Conservation (phyloP, 2,888 invertebrate species). For the Eledona agricola region DNA sequence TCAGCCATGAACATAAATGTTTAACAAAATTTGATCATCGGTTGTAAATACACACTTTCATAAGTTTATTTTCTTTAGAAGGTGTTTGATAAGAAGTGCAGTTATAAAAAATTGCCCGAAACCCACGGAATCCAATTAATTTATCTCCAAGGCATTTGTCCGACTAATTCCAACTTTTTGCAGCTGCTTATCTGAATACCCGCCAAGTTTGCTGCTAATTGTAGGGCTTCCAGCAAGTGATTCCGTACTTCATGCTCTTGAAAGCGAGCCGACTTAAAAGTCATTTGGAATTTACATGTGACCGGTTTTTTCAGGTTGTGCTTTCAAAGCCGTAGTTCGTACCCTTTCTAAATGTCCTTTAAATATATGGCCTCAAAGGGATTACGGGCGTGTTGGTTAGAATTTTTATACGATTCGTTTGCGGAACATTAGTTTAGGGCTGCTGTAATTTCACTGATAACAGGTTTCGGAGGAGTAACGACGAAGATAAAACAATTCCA, state of each 20-base stretch:
- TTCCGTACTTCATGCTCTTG: too few relatives aligned
- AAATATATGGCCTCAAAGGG: slow-evolving; percentile 24
- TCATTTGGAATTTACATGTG: slow-evolving; percentile 29
- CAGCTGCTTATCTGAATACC: slow-evolving; percentile 15
- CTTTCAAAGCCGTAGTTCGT: slow-evolving; percentile 16
- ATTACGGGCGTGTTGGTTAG: slow-evolving; percentile 21
- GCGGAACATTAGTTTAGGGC: slow-evolving; percentile 22
- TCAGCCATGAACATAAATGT: too few relatives aligned
- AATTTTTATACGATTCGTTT: slow-evolving; percentile 28
- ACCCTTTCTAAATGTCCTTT: slow-evolving; percentile 16
- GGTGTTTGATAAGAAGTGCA: too few relatives aligned
- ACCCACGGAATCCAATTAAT: too few relatives aligned
- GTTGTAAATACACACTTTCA: too few relatives aligned
- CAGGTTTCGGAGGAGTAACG: slow-evolving; percentile 8
- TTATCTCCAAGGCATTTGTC: slow-evolving; percentile 14
- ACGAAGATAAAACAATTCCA: too few relatives aligned
- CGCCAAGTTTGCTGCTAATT: slow-evolving; percentile 13
- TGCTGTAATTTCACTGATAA: slow-evolving; percentile 16
- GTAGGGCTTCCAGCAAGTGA: too few relatives aligned
- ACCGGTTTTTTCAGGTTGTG: slow-evolving; percentile 20
- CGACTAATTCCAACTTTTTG: slow-evolving; percentile 8
- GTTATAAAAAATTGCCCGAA: too few relatives aligned
- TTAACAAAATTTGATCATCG: too few relatives aligned
- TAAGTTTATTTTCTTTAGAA: too few relatives aligned
- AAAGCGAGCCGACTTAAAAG: too few relatives aligned